These are phyloP conservation scores for Corticium candelabrum DNA, from an alignment of 37 sponge, comb jelly and placozoan species.

Conservation along the genomic window DNA sequence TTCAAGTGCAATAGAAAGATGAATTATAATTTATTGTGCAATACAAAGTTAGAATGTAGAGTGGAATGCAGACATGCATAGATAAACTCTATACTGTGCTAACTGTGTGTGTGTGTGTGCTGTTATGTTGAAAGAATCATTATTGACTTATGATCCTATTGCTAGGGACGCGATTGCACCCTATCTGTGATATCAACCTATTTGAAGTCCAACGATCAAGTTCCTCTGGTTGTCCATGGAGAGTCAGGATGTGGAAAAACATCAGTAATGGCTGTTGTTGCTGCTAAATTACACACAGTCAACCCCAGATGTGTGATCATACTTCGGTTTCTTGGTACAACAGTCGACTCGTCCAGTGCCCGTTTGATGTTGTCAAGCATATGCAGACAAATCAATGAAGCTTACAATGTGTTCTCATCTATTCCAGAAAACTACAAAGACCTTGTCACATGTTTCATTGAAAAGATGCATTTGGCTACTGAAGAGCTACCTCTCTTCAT, in stretches of 20 bases:
- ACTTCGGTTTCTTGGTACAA: slow-evolving; percentile 61
- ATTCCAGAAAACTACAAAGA: neutral
- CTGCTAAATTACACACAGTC: neutral
- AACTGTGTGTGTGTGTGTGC: too few species aligned
- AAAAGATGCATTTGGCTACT: neutral
- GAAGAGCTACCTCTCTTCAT: slow-evolving; percentile 14
- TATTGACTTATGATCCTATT: too few species aligned
- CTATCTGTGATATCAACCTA: slow-evolving; percentile 21
- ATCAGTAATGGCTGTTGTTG: slow-evolving; percentile 47
- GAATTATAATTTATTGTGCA: too few species aligned
- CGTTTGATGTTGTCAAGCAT: slow-evolving; percentile 34
- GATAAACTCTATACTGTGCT: too few species aligned
- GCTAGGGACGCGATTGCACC: slow-evolving; percentile 24
- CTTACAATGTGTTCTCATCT: neutral
- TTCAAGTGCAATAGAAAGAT: too few species aligned
- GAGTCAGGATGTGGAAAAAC: slow-evolving; percentile 66
- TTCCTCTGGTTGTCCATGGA: slow-evolving; percentile 53
- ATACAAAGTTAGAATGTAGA: too few species aligned
- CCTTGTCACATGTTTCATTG: neutral
- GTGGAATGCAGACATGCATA: too few species aligned
- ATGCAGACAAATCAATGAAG: slow-evolving; percentile 28
- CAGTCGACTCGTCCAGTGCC: slow-evolving; percentile 36
- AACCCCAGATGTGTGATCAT: slow-evolving; percentile 22
- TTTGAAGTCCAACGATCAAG: slow-evolving; percentile 8
- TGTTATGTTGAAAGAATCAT: too few species aligned